Evolutionary conservation across 2,113 vertebrate species (phyloP).

Genomic region (Rhinoptilus africanus): DNA sequence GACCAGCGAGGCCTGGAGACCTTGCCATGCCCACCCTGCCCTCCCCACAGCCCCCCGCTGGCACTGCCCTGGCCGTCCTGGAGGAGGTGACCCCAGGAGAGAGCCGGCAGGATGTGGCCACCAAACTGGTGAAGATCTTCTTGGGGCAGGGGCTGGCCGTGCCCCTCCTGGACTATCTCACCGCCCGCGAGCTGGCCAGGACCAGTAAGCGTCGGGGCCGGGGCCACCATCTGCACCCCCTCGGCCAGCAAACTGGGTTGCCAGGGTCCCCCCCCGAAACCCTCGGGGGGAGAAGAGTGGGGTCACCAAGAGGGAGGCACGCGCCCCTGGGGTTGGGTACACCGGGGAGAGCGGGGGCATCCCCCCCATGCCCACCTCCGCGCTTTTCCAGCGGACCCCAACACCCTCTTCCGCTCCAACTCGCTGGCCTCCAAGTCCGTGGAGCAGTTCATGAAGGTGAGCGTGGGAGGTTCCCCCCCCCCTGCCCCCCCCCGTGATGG

Average conservation of each 20-base stretch:
- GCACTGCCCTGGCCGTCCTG: slow-evolving; percentile 81
- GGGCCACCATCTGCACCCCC: background rate
- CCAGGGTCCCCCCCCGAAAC: too few relatives aligned
- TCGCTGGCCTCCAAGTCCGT: slow-evolving; percentile 90
- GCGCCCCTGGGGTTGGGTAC: accelerated
- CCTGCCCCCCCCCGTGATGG: accelerated
- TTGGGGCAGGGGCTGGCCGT: slow-evolving; percentile 84
- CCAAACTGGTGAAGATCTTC: slow-evolving; percentile 90
- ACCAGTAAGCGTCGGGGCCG: slow-evolving; percentile 79
- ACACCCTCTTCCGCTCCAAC: slow-evolving; percentile 92
- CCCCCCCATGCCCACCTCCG: accelerated
- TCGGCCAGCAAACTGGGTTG: background rate
- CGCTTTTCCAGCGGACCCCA: slow-evolving; percentile 82
- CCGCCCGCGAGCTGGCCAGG: slow-evolving; percentile 81
- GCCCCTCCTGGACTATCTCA: slow-evolving; percentile 87
- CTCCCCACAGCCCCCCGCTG: slow-evolving; percentile 68
- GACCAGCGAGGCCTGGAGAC: accelerated
- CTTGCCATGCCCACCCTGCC: accelerated
- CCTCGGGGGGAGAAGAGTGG: background rate
- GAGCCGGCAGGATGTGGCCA: slow-evolving; percentile 87
- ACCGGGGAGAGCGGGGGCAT: background rate
- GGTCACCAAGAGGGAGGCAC: background rate
- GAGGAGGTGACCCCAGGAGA: slow-evolving; percentile 86
- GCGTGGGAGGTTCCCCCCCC: background rate
- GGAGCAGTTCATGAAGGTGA: slow-evolving; percentile 94